Base-by-base conservation (phyloP, 2,113 vertebrate species). In the Caracal caracal region DNA sequence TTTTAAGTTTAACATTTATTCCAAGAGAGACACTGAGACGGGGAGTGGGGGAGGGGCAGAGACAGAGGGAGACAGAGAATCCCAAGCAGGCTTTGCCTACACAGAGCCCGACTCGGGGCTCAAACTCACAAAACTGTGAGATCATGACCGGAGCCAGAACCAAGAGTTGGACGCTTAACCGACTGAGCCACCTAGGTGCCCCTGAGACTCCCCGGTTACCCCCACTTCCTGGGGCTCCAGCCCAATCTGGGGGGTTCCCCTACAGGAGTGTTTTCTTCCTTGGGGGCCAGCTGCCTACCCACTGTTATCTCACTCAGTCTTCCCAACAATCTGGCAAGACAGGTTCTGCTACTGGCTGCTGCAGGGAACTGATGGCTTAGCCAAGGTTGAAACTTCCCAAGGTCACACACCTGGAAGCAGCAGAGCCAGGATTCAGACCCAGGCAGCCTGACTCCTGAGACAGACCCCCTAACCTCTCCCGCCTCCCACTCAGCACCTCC, bases 401-500 rank as follows among this genome's bases (percentile, higher is more conserved):
- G n/a, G 22, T 51, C 53, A 24, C 8, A 63, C 35, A 7, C 24
- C 51, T 16, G 7, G 43, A 22, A 30, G 65, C 26, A 5, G 11
- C 35, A 28, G 63, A 70, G 49, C 40, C 3, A 0, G 30, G 84
- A 33, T 47, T 78, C 37, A 22, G 85, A 53, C 68, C 22, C 4
- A 8, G 53, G 63, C 61, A 35, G 28, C 53, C 56, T 37, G 19
- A 33, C 51, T 30, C 43, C 71, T 17, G 43, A 83, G n/a, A 16
- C 2, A 0, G 26, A 59, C 20, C 40, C 20, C 49, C 56, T 10
- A 2, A 6, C 15, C 0, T 47, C 51, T 15, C 0, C 35, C 5
- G 15, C 70, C n/a, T 53, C 61, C 63, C 9, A 0, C 0, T 22
- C 47, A 15, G 19, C 56, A 49, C 17, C 49, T 43, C 68, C 22